Base-by-base conservation (phyloP, 2,113 vertebrate species). In the Castor canadensis region DNA sequence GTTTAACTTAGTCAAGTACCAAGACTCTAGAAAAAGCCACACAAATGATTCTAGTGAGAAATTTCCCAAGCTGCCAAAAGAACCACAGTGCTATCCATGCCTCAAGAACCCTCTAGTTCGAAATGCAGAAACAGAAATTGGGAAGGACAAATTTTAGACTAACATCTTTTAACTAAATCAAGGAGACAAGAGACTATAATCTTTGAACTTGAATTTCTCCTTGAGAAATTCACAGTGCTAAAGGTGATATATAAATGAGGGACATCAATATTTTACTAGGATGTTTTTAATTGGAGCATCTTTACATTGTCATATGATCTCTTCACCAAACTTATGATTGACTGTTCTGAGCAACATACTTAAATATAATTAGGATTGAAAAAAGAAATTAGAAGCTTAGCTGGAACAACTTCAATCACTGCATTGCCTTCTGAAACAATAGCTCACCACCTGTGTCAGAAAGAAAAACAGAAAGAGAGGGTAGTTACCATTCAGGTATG, bases 181-280 rank as follows among this genome's bases (percentile, higher is more conserved):
- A 40, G 35, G 45, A 60, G 60, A 80, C 19, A 83, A 77, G 17
- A 79, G 9, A 89, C 66, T 67, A 49, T 85, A 58, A 82, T 86
- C 58, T 86, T 62, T 52, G 30, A 75, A 67, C 49, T 95, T 93
- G 35, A 66, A 43, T 82, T 81, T 89, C 28, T 26, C 52, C 32
- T 30, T 75, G 24, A 54, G 82, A 75, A 76, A 79, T 77, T 54
- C 45, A 86, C 49, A 86, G 1, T 73, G 38, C 17, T 85, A 49
- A n/a, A 60, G 3, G 26, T 95, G 56, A 13, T 75, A 58, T 76
- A 93, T 89, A 92, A 95, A 66, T 88, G 80, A 24, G 35, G 47
- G 47, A 24, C 11, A 49, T 73, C 71, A 84, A 1, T 47, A 56
- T 77, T 66, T 77, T 49, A 62, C n/a, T 49, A 8, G 45, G 72